Percentiles rank a stretch among this genome's conserved stretches.
phyloP scores from a whole-genome alignment of 1,140 invertebrate species.

The Meloidogyne hapla region DNA sequence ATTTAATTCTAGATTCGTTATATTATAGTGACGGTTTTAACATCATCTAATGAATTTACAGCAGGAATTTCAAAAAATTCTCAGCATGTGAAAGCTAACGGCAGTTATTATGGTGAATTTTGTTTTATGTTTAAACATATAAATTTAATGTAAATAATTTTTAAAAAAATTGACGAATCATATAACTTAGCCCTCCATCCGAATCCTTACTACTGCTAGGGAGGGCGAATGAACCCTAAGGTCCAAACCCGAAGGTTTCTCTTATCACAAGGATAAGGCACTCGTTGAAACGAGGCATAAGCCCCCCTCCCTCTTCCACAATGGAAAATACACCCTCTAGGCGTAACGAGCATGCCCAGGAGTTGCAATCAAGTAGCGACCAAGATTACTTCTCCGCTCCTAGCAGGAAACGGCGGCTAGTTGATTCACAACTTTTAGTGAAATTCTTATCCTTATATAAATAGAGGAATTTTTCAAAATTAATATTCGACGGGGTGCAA shows the following conservation, averaged over 20 bases:
- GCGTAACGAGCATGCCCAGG: neutral
- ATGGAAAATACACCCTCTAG: no score
- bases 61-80: neutral
- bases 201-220: slow-evolving; percentile 7
- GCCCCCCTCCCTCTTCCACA: no score
- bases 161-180: neutral
- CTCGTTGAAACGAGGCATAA: no score
- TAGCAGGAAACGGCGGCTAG: slow-evolving; percentile 4
- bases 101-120: neutral
- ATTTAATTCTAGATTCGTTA: neutral
- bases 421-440: neutral
- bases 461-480: neutral
- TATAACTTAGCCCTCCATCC: slow-evolving; percentile 1
- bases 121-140: no score
- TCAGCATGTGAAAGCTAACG: neutral
- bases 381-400: neutral
- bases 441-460: neutral
- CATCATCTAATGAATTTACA: neutral
- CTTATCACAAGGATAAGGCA: no score
- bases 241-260: no score
- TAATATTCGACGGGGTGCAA: neutral
- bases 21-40: neutral
- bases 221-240: neutral
- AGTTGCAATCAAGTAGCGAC: neutral
- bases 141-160: neutral